These are phyloP conservation scores for Tenthredo distinguenda DNA, from an alignment of 2,888 invertebrate genomes.

Conservation along the genomic window DNA sequence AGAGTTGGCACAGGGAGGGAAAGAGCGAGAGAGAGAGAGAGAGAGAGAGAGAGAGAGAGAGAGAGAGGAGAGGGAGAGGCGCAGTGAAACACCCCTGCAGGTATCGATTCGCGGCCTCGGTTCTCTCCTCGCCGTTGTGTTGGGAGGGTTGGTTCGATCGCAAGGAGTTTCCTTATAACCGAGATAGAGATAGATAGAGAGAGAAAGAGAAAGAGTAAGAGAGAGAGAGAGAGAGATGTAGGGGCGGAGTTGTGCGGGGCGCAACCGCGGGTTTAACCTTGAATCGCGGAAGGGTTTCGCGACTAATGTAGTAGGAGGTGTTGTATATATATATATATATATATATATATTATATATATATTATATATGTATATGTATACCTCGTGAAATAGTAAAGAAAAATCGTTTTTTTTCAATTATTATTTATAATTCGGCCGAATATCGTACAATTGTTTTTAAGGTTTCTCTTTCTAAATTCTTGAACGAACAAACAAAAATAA, in stretches of 20 bases:
- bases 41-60: background rate
- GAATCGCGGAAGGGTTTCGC: conserved; percentile 18
- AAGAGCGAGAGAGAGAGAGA: background rate
- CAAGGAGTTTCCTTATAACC: conserved; percentile 41
- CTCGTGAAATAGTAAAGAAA: background rate
- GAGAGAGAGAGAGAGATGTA: background rate
- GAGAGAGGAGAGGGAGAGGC: background rate
- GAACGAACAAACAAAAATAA: no score
- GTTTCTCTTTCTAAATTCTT: no score
- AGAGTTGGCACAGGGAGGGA: background rate
- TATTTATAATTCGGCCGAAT: no score
- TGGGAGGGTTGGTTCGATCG: conserved; percentile 43
- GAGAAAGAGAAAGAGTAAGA: background rate
- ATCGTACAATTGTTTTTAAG: no score
- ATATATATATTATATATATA: conserved; percentile 2
- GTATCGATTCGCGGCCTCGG: conserved; percentile 45
- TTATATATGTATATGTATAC: conserved; percentile 10
- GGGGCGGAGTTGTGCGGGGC: background rate
- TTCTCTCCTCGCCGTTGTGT: conserved; percentile 4
- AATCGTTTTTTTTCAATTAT: background rate
- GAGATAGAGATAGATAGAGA: conserved; percentile 2
- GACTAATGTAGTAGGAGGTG: background rate
- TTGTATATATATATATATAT: conserved; percentile 1
- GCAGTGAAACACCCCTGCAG: conserved; percentile 45
- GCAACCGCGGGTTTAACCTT: conserved; percentile 48